Evolutionary conservation across 2,113 vertebrate species (phyloP), one percentile per base, ranked within the genome.

Genomic region (Xenus cinereus): DNA sequence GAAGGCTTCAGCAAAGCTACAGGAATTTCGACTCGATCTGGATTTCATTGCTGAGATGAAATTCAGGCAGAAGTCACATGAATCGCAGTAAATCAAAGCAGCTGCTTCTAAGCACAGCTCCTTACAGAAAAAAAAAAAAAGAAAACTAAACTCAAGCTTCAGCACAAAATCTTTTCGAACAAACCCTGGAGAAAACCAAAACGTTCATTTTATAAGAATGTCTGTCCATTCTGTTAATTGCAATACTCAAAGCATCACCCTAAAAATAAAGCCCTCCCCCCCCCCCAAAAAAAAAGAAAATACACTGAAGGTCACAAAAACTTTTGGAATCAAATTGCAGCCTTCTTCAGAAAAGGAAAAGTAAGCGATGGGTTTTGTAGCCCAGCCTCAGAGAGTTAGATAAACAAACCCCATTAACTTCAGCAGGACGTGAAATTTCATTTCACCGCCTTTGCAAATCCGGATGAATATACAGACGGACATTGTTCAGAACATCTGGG

Each of bases 31-130:
- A 4, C 74, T 95, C 10, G 50, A 87, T 95, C 94, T 94, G 94
- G 77, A 90, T 93, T 96, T 93, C 75, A 88, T 71, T 95, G 87
- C 46, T 0, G 7, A 93, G 57, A 87, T 48, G 77, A 92, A 91
- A 95, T 79, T 96, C 80, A 92, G 87, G 87, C 71, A 93, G 48
- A 62, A 80, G 92, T 92, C 93, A 95, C 74, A 73, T 82, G 84
- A 64, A 93, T 22, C 4, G 9, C 2, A 15, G 84, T 95, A 95
- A 94, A 95, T 87, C 80, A 95, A 95, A 95, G 90, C 92, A 97
- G 90, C 83, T 96, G 90, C 80, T 72, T 69, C 74, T 73, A 78
- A 92, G 69, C 64, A 90, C 35, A 82, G 53, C 43, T 79, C 53
- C 74, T 75, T 22, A 50, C 48, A 56, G 50, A 3, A 19, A 20